Evolutionary conservation across 2,888 invertebrate species (phyloP).

Genomic region (Liposcelis brunnea): DNA sequence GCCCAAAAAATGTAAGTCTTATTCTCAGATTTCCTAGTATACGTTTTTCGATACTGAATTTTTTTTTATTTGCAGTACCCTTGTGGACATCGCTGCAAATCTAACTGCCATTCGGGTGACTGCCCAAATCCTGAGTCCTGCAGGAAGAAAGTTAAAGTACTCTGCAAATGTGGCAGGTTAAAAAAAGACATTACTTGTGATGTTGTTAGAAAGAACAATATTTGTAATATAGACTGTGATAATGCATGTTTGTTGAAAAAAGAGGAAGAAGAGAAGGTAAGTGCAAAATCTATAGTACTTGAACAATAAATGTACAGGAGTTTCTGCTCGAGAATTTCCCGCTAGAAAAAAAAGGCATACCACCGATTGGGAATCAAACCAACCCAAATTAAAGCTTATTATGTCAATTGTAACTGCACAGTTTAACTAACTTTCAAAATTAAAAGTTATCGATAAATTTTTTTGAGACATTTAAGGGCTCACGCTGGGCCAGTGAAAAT

Average conservation of each 20-base stretch:
- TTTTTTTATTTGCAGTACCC: constrained; percentile 36
- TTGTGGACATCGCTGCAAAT: constrained; percentile 70
- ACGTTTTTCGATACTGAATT: neutral
- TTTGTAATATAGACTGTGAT: constrained; percentile 40
- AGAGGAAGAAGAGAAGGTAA: constrained; percentile 30
- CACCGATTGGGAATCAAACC: too few species aligned
- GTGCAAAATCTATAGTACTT: too few species aligned
- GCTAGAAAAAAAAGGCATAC: too few species aligned
- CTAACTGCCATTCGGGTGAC: constrained; percentile 52
- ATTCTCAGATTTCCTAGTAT: constrained; percentile 11
- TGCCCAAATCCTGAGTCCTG: constrained; percentile 53
- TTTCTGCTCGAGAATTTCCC: too few species aligned
- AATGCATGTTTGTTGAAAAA: constrained; percentile 41
- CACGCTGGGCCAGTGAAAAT: too few species aligned
- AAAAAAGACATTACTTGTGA: constrained; percentile 58
- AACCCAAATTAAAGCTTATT: too few species aligned
- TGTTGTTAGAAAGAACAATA: constrained; percentile 30
- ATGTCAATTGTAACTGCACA: too few species aligned
- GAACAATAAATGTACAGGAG: too few species aligned
- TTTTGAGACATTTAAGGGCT: too few species aligned
- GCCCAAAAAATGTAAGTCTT: constrained; percentile 53
- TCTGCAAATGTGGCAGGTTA: constrained; percentile 59
- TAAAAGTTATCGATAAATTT: too few species aligned
- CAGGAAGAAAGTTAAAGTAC: constrained; percentile 58
- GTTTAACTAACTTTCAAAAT: too few species aligned